Evolutionary conservation across 1,140 invertebrate species (phyloP).

Genomic region (Dreissena rostriformis): DNA sequence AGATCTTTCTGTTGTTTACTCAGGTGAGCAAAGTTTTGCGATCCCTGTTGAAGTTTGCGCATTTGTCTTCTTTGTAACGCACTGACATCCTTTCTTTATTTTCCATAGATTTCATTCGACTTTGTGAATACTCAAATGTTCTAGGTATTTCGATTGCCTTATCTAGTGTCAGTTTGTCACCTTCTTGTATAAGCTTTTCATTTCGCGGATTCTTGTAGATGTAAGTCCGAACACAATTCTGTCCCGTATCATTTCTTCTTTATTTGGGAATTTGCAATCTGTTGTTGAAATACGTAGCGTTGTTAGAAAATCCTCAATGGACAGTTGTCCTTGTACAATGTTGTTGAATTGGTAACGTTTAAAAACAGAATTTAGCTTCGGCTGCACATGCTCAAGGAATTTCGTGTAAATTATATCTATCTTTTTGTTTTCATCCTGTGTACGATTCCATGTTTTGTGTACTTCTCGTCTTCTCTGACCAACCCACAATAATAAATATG

Average conservation of each 20-base stretch:
- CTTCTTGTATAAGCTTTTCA: slow-evolving; percentile 32
- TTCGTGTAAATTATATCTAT: not conserved
- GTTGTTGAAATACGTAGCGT: too few relatives aligned
- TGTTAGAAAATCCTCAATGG: slow-evolving; percentile 5
- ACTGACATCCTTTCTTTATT: not conserved
- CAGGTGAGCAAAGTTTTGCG: not conserved
- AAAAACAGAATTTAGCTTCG: not conserved
- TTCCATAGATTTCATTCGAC: slow-evolving; percentile 2
- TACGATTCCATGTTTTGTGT: not conserved
- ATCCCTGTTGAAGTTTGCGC: not conserved
- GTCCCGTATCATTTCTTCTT: too few relatives aligned
- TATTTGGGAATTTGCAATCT: too few relatives aligned
- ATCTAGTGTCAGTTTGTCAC: slow-evolving; percentile 21
- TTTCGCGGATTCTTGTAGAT: slow-evolving; percentile 23
- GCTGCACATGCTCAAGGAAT: not conserved
- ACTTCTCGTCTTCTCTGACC: slow-evolving; percentile 8
- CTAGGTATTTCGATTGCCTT: slow-evolving; percentile 24
- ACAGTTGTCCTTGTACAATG: not conserved
- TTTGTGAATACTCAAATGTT: slow-evolving; percentile 8
- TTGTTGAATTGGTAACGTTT: slow-evolving; percentile 11
- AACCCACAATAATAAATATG: slow-evolving; percentile 18
- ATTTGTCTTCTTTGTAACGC: not conserved
- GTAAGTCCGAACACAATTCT: slow-evolving; percentile 17
- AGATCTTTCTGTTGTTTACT: not conserved
- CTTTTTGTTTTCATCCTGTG: not conserved